Evolutionary conservation across 2,113 vertebrate genomes (phyloP).

Genomic region (Antennarius striatus): DNA sequence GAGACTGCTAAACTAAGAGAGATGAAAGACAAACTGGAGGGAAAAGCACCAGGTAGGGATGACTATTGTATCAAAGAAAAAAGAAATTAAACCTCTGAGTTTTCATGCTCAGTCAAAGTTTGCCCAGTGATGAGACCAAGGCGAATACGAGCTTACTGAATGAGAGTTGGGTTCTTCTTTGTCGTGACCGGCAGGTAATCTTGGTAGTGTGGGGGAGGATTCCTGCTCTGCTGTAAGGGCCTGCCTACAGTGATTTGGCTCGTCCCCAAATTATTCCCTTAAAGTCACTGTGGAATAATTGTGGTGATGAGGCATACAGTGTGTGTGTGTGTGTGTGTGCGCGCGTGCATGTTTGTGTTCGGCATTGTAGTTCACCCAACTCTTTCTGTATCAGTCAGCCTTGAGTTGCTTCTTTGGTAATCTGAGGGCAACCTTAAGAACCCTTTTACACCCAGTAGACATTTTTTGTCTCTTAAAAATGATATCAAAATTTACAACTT

Average conservation of each 20-base stretch:
- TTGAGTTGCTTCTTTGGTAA: conserved; percentile 73
- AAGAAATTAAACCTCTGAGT: not conserved
- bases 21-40: conserved; percentile 74
- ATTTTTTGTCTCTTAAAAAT: not conserved
- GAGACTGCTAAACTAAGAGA: conserved; percentile 86
- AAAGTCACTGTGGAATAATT: conserved; percentile 49
- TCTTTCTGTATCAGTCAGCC: conserved; percentile 53
- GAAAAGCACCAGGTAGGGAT: conserved; percentile 64
- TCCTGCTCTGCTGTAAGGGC: conserved; percentile 78
- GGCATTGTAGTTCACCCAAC: conserved; percentile 41
- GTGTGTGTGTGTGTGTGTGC: conserved; percentile 36
- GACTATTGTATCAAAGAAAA: not conserved
- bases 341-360: conserved; percentile 19
- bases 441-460: not conserved
- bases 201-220: conserved; percentile 72
- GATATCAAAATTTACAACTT: not conserved
- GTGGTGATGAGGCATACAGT: conserved; percentile 47
- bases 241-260: conserved; percentile 63
- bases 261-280: conserved; percentile 33
- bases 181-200: conserved; percentile 72
- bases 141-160: conserved; percentile 73
- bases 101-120: not conserved
- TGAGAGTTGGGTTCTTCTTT: conserved; percentile 45
- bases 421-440: conserved; percentile 64
- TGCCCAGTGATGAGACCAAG: conserved; percentile 80